A percentile compares a stretch with the other conserved stretches of the same genome.
These are phyloP conservation scores for Calyptommatus sinebrachiatus DNA, from an alignment of 2,113 vertebrate species.

Conservation along the genomic window DNA sequence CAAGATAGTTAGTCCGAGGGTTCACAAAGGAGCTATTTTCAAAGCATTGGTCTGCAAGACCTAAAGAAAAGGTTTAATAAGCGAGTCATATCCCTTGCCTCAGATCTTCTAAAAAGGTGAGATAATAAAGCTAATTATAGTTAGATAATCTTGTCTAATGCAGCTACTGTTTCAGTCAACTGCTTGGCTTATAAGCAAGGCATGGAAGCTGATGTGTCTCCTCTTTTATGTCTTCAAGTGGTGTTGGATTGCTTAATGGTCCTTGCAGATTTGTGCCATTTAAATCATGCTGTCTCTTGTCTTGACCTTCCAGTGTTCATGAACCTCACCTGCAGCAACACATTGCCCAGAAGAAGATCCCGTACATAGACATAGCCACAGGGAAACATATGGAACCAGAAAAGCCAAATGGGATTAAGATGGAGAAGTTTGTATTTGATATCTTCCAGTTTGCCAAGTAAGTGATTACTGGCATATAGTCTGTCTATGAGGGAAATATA, in stretches of 20 bases:
- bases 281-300: neutral
- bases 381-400: slow-evolving; percentile 86
- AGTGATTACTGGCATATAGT: slow-evolving; percentile 48
- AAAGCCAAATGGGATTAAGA: slow-evolving; percentile 97
- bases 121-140: too few relatives aligned
- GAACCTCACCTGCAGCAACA: slow-evolving; percentile 93
- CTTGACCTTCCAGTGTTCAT: slow-evolving; percentile 72
- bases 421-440: slow-evolving; percentile 99
- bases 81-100: too few relatives aligned
- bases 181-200: neutral
- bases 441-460: slow-evolving; percentile 98
- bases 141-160: neutral
- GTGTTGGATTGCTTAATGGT: neutral
- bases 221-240: too few relatives aligned
- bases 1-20: too few relatives aligned
- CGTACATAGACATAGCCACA: slow-evolving; percentile 75
- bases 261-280: neutral
- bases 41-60: too few relatives aligned
- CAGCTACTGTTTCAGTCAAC: neutral
- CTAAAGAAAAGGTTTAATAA: too few relatives aligned
- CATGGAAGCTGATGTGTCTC: neutral
- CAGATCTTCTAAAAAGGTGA: too few relatives aligned
- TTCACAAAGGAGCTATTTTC: too few relatives aligned
- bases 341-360: slow-evolving; percentile 95
- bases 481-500: too few relatives aligned